Evolutionary conservation across 2,797 vertebrate species (phyloP), one percentile per base, ranked within the genome.

Genomic region (Microctenopoma steveboyesi): DNA sequence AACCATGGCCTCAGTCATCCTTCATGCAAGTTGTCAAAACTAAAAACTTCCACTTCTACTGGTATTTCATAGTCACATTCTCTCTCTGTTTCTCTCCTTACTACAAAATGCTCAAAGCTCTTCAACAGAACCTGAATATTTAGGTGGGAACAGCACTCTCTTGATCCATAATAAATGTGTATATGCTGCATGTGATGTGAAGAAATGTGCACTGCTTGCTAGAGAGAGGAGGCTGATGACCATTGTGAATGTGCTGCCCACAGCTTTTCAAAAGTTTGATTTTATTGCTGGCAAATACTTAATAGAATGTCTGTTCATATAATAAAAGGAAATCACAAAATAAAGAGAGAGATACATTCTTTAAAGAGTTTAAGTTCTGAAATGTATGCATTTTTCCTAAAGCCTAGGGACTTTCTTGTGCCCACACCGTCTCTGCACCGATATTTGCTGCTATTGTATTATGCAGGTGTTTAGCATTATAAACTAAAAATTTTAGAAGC

Each of bases 121-220:
- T 69, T 80, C 69, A 79, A 69, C 74, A 82, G 64, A 58, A 60
- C 59, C 62, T 69, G 50, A n/a, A 63, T 67, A 64, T 65, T 76
- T 64, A 74, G 64, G 58, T 65, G n/a, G 51, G 59, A 60, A 46
- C 33, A 56, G 64, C 3, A 11, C 43, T 53, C 79, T 58, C 72
- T 80, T 74, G 72, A 82, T 85, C 65, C 79, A 82, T 84, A 73
- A 76, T 82, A 68, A 71, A 88, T 85, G 81, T 61, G 72, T 39
- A 11, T 60, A 33, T 25, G 56, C 60, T 25, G 64, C 58, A 37
- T 71, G 70, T 33, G 65, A 52, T 63, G 60, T n/a, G 37, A 28
- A 47, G 48, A 76, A 76, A 73, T 73, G 25, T 58, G 63, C 50
- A 40, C 37, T 37, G 76, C 60, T 69, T 61, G 67, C 54, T 50